Conservation (phyloP, 2,888 invertebrate genomes). For the Harmothoe impar region DNA sequence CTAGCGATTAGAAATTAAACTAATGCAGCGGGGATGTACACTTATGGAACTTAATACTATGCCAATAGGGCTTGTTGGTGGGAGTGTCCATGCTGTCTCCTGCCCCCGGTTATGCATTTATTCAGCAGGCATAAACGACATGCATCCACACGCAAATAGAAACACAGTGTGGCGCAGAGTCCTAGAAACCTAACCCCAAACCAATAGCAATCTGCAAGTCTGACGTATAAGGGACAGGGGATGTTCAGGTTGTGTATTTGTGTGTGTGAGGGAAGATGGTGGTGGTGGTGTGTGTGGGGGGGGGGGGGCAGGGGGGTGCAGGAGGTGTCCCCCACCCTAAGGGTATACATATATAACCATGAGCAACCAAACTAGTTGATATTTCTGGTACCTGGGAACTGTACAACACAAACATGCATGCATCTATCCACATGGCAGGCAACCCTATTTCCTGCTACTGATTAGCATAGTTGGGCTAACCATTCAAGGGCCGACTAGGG, state of each 20-base stretch:
- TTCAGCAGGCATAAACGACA: conserved; percentile 47
- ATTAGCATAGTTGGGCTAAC: no score
- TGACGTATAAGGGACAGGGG: conserved; percentile 9
- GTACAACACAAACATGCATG: no score
- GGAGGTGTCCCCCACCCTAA: not conserved
- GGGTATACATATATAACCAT: not conserved
- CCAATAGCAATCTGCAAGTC: conserved; percentile 58
- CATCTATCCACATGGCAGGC: no score
- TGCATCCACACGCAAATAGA: conserved; percentile 61
- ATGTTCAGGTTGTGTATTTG: not conserved
- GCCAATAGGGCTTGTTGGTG: conserved; percentile 40
- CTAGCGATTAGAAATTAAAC: conserved; percentile 53
- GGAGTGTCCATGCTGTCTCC: not conserved
- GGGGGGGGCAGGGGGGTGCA: not conserved
- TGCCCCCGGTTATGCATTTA: conserved; percentile 30
- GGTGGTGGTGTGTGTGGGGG: not conserved
- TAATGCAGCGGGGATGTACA: conserved; percentile 47
- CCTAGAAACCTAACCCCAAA: conserved; percentile 15
- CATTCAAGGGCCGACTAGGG: no score
- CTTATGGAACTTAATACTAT: conserved; percentile 39
- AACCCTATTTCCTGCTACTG: no score
- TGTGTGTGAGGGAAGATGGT: not conserved
- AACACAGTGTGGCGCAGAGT: conserved; percentile 27
- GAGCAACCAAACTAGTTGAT: not conserved
- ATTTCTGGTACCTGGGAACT: not conserved